Conservation (phyloP, 2,888 invertebrate species). For the Drosophila nr. fundita region DNA sequence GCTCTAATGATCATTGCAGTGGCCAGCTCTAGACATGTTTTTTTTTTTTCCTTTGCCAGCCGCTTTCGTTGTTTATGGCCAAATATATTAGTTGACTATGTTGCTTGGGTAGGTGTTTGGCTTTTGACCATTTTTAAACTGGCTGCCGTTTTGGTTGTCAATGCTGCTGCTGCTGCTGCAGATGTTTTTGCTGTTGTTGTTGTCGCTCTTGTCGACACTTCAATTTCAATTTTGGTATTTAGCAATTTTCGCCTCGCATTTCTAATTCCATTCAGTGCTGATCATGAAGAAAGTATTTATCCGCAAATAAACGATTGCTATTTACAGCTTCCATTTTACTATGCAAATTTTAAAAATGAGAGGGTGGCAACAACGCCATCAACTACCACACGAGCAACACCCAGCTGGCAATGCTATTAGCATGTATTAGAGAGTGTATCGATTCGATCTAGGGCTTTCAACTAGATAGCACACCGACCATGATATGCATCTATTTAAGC, state of each 20-base stretch:
- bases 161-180: constrained; percentile 25
- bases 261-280: constrained; percentile 36
- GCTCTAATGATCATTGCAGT: constrained; percentile 59
- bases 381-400: constrained; percentile 10
- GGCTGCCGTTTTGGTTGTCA: constrained; percentile 55
- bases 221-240: constrained; percentile 74
- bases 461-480: constrained; percentile 14
- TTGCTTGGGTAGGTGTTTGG: constrained; percentile 62
- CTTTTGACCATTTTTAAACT: constrained; percentile 72
- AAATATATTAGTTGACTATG: constrained; percentile 75
- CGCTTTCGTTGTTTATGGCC: constrained; percentile 78
- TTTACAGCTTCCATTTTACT: constrained; percentile 50
- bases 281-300: constrained; percentile 72
- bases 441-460: constrained; percentile 48
- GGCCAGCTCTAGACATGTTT: constrained; percentile 38
- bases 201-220: constrained; percentile 68
- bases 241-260: constrained; percentile 64
- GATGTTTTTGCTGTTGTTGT: constrained; percentile 22
- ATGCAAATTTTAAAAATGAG: constrained; percentile 60
- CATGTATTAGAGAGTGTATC: constrained; percentile 11
- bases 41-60: constrained; percentile 43
- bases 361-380: constrained; percentile 35
- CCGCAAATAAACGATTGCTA: constrained; percentile 48
- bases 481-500: constrained; percentile 46
- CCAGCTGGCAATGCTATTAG: constrained; percentile 18